Evolutionary conservation across 2,888 invertebrate genomes (phyloP).

Genomic region (Tinea semifulvella): DNA sequence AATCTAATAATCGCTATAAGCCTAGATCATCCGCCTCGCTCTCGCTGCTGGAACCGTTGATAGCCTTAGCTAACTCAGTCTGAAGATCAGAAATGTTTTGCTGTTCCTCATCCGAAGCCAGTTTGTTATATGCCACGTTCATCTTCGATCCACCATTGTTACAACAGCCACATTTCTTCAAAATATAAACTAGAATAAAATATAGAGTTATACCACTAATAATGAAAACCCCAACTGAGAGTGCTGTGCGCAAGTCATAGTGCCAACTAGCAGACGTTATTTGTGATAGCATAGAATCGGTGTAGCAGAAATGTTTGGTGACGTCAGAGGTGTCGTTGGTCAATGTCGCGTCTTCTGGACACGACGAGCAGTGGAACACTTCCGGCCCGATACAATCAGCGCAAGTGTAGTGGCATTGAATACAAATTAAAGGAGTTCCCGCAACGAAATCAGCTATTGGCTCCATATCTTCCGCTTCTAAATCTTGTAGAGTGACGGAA

Average conservation of each 20-base stretch:
- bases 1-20: conserved; percentile 36
- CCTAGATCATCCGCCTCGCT: conserved; percentile 52
- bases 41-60: conserved; percentile 43
- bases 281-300: conserved; percentile 47
- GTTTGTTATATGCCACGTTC: conserved; percentile 44
- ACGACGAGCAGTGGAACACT: conserved; percentile 73
- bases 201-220: conserved; percentile 36
- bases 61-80: conserved; percentile 50
- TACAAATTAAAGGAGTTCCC: conserved; percentile 57
- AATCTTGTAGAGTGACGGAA: conserved; percentile 25
- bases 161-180: conserved; percentile 29
- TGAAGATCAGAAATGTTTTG: conserved; percentile 50
- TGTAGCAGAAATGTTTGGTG: conserved; percentile 58
- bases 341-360: conserved; percentile 71
- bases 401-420: conserved; percentile 80
- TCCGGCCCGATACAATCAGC: conserved; percentile 73
- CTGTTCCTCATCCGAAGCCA: conserved; percentile 46
- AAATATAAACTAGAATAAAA: conserved; percentile 31
- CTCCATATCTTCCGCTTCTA: conserved; percentile 49
- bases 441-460: conserved; percentile 25
- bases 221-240: conserved; percentile 40
- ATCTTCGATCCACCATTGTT: conserved; percentile 41
- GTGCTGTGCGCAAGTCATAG: conserved; percentile 48
- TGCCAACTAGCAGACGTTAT: conserved; percentile 53
- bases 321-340: conserved; percentile 46